Conservation (phyloP, 2,888 invertebrate species). For the Fabriciana adippe region DNA sequence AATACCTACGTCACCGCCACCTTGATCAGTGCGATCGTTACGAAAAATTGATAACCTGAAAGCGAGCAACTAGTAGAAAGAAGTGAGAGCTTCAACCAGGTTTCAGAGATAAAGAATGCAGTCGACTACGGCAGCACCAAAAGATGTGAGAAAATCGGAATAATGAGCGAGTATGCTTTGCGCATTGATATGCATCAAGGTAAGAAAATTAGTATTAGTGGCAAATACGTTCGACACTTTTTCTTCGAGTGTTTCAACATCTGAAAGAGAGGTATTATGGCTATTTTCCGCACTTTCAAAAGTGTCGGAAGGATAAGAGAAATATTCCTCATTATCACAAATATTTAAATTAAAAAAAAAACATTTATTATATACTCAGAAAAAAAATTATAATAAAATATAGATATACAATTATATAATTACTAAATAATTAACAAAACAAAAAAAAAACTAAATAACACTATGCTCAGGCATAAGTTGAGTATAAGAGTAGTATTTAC, state of each 20-base stretch:
- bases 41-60: slow-evolving; percentile 10
- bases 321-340: too few species aligned
- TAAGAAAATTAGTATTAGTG: not conserved
- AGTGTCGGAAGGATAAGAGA: not conserved
- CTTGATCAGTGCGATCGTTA: slow-evolving; percentile 9
- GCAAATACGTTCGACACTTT: not conserved
- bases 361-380: too few species aligned
- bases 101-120: slow-evolving; percentile 5
- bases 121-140: slow-evolving; percentile 8
- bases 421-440: not conserved
- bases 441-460: not conserved
- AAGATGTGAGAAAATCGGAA: slow-evolving; percentile 12
- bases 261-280: not conserved
- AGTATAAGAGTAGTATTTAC: too few species aligned
- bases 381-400: too few species aligned
- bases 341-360: too few species aligned
- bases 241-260: not conserved
- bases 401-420: not conserved
- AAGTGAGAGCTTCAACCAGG: not conserved
- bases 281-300: not conserved
- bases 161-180: slow-evolving; percentile 12
- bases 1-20: slow-evolving; percentile 10
- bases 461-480: not conserved
- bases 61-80: slow-evolving; percentile 2
- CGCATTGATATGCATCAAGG: slow-evolving; percentile 12